Conservation (phyloP, 2,888 invertebrate species). For the Hemaris fuciformis region DNA sequence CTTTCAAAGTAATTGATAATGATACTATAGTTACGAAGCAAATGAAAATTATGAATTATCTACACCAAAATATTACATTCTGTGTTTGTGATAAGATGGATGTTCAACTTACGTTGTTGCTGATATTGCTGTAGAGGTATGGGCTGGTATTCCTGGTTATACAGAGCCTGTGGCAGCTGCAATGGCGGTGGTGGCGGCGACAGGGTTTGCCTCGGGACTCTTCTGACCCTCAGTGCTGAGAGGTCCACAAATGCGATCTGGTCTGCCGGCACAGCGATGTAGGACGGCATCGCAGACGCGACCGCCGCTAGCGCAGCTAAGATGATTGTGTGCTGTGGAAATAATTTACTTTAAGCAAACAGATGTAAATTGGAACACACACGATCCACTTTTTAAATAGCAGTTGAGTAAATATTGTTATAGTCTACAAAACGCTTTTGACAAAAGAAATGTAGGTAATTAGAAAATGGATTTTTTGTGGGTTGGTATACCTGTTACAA, state of each 20-base stretch:
- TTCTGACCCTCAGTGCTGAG: constrained; percentile 55
- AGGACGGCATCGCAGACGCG: constrained; percentile 75
- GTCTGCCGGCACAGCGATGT: constrained; percentile 83
- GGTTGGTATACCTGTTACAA: not conserved
- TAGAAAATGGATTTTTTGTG: not conserved
- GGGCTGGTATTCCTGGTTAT: constrained; percentile 60
- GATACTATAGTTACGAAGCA: no score
- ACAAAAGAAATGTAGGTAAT: not conserved
- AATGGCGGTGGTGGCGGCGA: constrained; percentile 58
- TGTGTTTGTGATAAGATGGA: no score
- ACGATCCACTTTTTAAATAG: not conserved
- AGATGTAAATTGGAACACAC: constrained; percentile 11
- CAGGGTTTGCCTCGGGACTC: constrained; percentile 65
- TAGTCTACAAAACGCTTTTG: not conserved
- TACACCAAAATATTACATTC: no score
- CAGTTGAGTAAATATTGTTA: not conserved
- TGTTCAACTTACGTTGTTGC: constrained; percentile 58
- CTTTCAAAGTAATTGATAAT: no score
- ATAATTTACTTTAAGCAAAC: constrained; percentile 7
- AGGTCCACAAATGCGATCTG: constrained; percentile 82
- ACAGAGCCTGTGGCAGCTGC: constrained; percentile 43
- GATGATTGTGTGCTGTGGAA: constrained; percentile 55
- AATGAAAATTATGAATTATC: no score
- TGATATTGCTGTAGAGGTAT: constrained; percentile 50
- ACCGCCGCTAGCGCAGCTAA: constrained; percentile 50